Percentiles rank a stretch among this genome's conserved stretches.
These are phyloP conservation scores for Steinernema hermaphroditum DNA, from an alignment of 2,888 invertebrate species.

Conservation along the genomic window DNA sequence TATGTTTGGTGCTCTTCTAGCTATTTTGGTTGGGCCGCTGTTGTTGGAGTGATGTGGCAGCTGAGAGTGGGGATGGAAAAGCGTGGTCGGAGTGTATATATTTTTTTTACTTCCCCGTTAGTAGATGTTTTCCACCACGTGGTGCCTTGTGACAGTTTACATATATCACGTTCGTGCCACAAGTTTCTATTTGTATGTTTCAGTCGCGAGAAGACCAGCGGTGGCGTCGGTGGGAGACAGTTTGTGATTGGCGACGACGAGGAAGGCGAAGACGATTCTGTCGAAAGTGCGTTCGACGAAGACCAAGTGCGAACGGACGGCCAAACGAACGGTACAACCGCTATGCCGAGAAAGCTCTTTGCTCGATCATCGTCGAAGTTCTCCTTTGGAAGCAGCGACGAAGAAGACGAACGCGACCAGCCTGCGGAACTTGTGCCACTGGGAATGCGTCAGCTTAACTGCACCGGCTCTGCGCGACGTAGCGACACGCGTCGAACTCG, in stretches of 20 bases:
- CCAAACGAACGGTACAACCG: slow-evolving; percentile 1
- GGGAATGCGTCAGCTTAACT: slow-evolving; percentile 33
- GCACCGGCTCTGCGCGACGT: slow-evolving; percentile 4
- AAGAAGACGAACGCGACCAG: slow-evolving; percentile 34
- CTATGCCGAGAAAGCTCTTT: slow-evolving; percentile 13
- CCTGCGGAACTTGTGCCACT: slow-evolving; percentile 40
- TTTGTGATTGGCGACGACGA: slow-evolving; percentile 29
- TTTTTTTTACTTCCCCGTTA: too few relatives aligned
- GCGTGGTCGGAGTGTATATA: too few relatives aligned
- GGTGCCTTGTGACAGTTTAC: too few relatives aligned
- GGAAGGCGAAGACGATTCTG: slow-evolving; percentile 10
- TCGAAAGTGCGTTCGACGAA: slow-evolving; percentile 9
- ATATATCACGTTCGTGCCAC: too few relatives aligned
- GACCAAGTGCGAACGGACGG: neutral
- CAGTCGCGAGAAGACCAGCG: slow-evolving; percentile 27
- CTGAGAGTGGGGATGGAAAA: too few relatives aligned
- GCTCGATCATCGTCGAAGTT: slow-evolving; percentile 21
- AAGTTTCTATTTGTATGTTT: neutral
- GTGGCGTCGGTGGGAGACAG: slow-evolving; percentile 29
- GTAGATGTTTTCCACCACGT: too few relatives aligned
- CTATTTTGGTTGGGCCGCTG: neutral
- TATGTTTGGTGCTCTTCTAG: neutral
- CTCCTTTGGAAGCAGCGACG: slow-evolving; percentile 29
- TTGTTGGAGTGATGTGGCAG: neutral
- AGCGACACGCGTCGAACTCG: slow-evolving; percentile 68